phyloP scores from a whole-genome alignment of 2,888 invertebrate species.

The Tipula helvola region DNA sequence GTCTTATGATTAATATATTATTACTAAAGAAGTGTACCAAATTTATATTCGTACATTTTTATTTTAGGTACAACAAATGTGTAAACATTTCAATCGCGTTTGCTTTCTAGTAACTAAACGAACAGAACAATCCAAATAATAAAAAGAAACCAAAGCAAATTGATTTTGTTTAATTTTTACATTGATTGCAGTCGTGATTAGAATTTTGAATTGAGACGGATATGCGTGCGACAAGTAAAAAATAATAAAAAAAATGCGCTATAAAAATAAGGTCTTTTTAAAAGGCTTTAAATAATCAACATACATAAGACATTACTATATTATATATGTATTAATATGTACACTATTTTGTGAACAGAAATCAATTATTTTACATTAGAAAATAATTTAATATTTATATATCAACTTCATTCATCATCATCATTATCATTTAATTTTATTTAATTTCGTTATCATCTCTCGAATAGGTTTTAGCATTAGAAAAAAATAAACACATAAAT shows the following conservation, averaged over 20 bases:
- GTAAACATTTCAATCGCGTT: constrained; percentile 78
- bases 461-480: background rate
- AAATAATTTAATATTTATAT: background rate
- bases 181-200: background rate
- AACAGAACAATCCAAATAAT: background rate
- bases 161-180: background rate
- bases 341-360: background rate
- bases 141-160: background rate
- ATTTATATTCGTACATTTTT: background rate
- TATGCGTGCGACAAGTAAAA: background rate
- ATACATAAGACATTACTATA: background rate
- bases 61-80: constrained; percentile 83
- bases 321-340: background rate
- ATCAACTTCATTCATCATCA: background rate
- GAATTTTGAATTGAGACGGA: background rate
- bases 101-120: constrained; percentile 52
- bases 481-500: background rate
- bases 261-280: background rate
- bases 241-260: background rate
- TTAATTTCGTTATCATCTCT: background rate
- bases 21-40: background rate
- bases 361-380: background rate
- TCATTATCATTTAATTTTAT: background rate
- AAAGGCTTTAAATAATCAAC: background rate
- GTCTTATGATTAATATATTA: constrained; percentile 26